Base-by-base conservation (phyloP, 2,888 invertebrate genomes). In the Agonopterix alstromeriana region DNA sequence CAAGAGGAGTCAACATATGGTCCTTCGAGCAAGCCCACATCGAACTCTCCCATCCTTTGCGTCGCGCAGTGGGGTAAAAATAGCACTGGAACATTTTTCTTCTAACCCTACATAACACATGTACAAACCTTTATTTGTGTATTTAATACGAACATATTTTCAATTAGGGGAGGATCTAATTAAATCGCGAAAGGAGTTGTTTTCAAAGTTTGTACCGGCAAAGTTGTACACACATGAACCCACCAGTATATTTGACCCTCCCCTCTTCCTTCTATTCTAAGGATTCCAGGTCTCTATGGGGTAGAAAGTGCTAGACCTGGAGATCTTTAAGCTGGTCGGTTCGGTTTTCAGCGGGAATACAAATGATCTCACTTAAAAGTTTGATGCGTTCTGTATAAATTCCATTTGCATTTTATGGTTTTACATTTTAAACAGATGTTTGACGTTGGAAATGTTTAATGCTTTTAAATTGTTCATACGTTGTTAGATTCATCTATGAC, bases 351-450 rank as follows among this genome's bases (percentile, higher is more conserved):
- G 69, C 65, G 69, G 65, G 77, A 78, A 83, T 81, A 80, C 81
- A 81, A 85, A 83, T 73, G 82, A 75, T 68, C 67, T 70, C 77
- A 77, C 81, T 84, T 83, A 81, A 78, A 78, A 86, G 76, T 84
- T 84, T 82, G 77, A 84, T 79, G 73, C 73, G 70, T 76, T 77
- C 77, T 42, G 76, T 80, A 77, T 82, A 81, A 82, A 81, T 82
- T 79, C 75, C 76, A 82, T 85, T 82, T 79, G 60, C 68, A 71
- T 79, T 79, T 82, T 73, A 81, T 71, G 75, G 74, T 77, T 79
- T 77, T 70, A 81, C 81, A 77, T 83, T 80, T 75, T 71, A 76
- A 82, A 70, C 77, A 78, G 74, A 76, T 81, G 80, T 72, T 73
- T 67, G 27, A 27, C 27, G 27, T 27, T 7, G 27, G 7, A 27